phyloP scores from a whole-genome alignment of 2,888 invertebrate species.

The Iphiclides podalirius region DNA sequence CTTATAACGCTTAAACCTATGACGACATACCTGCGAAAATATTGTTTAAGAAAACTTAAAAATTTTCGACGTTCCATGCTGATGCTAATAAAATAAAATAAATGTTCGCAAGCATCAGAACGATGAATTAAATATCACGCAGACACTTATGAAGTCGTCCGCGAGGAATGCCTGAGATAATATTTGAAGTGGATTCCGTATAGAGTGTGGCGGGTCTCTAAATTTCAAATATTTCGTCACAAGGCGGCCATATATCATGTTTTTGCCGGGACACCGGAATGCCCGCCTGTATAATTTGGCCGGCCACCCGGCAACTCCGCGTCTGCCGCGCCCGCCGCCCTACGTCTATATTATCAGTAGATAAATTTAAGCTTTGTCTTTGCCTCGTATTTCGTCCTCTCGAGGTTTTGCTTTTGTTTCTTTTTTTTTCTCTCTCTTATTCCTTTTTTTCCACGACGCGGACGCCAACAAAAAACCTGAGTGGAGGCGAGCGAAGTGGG shows the following conservation, averaged over 20 bases:
- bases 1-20: too few species aligned
- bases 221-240: constrained; percentile 76
- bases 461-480: constrained; percentile 76
- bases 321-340: constrained; percentile 70
- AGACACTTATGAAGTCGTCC: constrained; percentile 53
- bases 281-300: constrained; percentile 76
- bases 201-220: constrained; percentile 68
- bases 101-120: not conserved
- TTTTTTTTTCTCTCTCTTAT: constrained; percentile 36
- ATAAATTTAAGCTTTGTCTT: constrained; percentile 80
- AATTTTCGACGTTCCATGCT: too few species aligned
- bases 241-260: constrained; percentile 76
- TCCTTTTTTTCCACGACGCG: constrained; percentile 44
- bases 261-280: constrained; percentile 71
- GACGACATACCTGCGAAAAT: too few species aligned
- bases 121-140: constrained; percentile 26
- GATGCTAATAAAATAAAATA: not conserved
- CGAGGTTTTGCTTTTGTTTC: constrained; percentile 74
- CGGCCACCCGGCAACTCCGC: constrained; percentile 67
- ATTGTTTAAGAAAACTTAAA: too few species aligned
- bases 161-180: constrained; percentile 57
- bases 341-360: constrained; percentile 81
- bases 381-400: constrained; percentile 79
- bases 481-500: constrained; percentile 78
- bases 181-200: constrained; percentile 67